These are phyloP conservation scores for Ochotona princeps DNA, from an alignment of 2,113 vertebrate genomes.

Conservation along the genomic window DNA sequence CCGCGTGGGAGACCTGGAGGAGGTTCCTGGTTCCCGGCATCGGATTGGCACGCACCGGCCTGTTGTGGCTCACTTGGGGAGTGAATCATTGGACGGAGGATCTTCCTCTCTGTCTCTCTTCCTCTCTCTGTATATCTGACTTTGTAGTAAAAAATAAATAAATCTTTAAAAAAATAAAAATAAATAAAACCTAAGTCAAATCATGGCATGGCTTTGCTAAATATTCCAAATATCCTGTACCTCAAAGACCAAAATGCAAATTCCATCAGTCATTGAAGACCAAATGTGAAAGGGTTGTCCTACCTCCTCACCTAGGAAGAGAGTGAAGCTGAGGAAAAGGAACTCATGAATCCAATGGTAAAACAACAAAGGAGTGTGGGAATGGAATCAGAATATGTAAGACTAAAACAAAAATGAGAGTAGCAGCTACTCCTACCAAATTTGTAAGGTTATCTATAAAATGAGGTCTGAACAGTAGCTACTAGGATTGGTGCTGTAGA, in stretches of 20 bases:
- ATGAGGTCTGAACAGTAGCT: background rate
- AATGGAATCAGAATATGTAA: constrained; percentile 37
- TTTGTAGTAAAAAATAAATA: too few relatives aligned
- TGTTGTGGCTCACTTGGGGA: too few relatives aligned
- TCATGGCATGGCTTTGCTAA: background rate
- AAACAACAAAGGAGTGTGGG: background rate
- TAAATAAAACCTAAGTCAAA: too few relatives aligned
- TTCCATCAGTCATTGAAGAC: background rate
- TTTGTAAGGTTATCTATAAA: background rate
- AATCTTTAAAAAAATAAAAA: too few relatives aligned
- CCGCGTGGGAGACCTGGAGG: too few relatives aligned
- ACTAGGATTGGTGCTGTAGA: constrained; percentile 14
- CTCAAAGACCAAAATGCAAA: background rate
- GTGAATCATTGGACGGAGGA: too few relatives aligned
- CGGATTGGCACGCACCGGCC: too few relatives aligned
- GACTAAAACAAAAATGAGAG: background rate
- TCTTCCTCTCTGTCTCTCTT: too few relatives aligned
- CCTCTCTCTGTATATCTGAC: too few relatives aligned
- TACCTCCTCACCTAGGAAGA: background rate
- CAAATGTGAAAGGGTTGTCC: background rate
- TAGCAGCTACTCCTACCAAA: background rate
- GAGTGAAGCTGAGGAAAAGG: background rate
- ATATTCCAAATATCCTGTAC: background rate
- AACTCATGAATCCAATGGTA: background rate
- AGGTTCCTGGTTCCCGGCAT: too few relatives aligned